Base-by-base conservation (phyloP, 2,113 vertebrate genomes). In the Aramus guarauna region DNA sequence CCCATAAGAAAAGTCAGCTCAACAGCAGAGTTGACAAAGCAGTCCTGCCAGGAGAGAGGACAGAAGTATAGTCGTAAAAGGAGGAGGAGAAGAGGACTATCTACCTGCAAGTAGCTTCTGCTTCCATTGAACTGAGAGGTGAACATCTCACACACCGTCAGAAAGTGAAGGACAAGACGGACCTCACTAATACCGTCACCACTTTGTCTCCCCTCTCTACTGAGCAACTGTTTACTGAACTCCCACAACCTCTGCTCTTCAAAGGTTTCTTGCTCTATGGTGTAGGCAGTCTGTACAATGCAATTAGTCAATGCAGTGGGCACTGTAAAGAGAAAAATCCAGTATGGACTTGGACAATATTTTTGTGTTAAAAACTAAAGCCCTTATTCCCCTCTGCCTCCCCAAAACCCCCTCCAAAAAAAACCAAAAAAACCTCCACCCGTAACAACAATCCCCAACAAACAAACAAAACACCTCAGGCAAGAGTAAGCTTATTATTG, bases 121-220 rank as follows among this genome's bases (percentile, higher is more conserved):
- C 17, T 48, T 80, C 47, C 56, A 24, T 7, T 58, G 24, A 90
- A 56, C 9, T 9, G 24, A 77, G 77, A 4, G 24, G 9, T 19
- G 30, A 90, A 39, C 56, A 48, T 69, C 69, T 85, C 74, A 78
- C 15, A 78, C 13, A 52, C 23, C 55, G 50, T 7, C 48, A 75
- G 26, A n/a, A 81, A 59, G 26, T 3, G 15, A 84, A 77, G 71
- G 15, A 56, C 13, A 24, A 45, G 13, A 47, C 63, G 55, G 12
- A 53, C 56, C 27, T 78, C 0, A 0, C 29, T 76, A 68, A n/a
- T 15, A 63, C 11, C 22, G 21, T 30, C 29, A 50, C 43, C 45
- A 32, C 39, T 77, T 73, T 41, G 23, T 29, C 50, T 41, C 50
- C 36, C 55, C 20, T 52, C 72, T 85, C 22, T 30, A 26, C 58